These are phyloP conservation scores for Crotalus viridis DNA, from an alignment of 2,113 vertebrate species.

Conservation along the genomic window DNA sequence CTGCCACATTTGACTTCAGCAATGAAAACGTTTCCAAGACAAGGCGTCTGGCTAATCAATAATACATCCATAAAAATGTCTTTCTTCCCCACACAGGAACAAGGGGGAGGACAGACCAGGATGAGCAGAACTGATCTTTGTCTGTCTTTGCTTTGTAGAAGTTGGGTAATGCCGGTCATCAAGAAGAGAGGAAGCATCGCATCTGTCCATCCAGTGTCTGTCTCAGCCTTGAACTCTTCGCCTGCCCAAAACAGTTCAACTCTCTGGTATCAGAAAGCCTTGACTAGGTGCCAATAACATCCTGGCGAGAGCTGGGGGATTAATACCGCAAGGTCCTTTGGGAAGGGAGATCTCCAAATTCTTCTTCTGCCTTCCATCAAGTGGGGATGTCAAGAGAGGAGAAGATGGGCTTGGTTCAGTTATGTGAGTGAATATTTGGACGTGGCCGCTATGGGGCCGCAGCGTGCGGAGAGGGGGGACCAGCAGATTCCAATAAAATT, in stretches of 20 bases:
- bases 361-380: constrained; percentile 11
- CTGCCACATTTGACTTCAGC: background rate
- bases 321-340: background rate
- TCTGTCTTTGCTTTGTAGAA: background rate
- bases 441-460: background rate
- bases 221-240: background rate
- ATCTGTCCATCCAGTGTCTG: background rate
- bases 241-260: background rate
- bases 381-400: background rate
- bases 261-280: background rate
- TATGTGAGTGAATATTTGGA: background rate
- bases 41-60: background rate
- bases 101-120: background rate
- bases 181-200: background rate
- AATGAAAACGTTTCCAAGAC: background rate
- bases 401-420: background rate
- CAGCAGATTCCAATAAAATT: background rate
- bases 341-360: background rate
- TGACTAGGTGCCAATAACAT: background rate
- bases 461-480: background rate
- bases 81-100: background rate
- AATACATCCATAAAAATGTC: background rate
- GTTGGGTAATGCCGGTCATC: background rate
- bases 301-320: background rate
- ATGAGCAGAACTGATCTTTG: background rate